Evolutionary conservation across 2,113 vertebrate genomes (phyloP).

Genomic region (Azemiops feae): DNA sequence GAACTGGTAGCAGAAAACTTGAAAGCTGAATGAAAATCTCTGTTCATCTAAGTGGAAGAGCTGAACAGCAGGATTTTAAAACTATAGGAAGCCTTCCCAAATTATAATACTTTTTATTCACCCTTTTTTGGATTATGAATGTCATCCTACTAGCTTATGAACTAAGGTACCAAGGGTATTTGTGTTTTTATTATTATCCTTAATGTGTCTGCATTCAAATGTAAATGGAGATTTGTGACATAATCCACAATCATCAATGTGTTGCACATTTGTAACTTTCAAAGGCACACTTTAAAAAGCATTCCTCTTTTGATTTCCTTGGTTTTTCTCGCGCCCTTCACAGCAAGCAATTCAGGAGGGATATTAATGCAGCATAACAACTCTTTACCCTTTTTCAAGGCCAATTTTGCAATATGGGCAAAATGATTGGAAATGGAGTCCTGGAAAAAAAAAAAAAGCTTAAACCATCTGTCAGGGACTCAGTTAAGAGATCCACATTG

Average conservation of each 20-base stretch:
- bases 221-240: constrained; percentile 42
- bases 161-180: constrained; percentile 29
- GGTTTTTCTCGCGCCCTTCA: constrained; percentile 71
- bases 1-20: constrained; percentile 41
- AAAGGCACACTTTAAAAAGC: constrained; percentile 52
- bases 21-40: constrained; percentile 54
- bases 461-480: constrained; percentile 82
- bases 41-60: constrained; percentile 40
- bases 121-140: constrained; percentile 27
- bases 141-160: constrained; percentile 45
- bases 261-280: constrained; percentile 44
- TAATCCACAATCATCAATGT: constrained; percentile 43
- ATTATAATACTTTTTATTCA: constrained; percentile 50
- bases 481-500: constrained; percentile 75
- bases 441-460: constrained; percentile 64
- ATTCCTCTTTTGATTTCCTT: constrained; percentile 60
- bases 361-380: constrained; percentile 74
- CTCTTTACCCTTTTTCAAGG: constrained; percentile 79
- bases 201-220: constrained; percentile 40
- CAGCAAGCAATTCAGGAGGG: constrained; percentile 71
- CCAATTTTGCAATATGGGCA: constrained; percentile 80
- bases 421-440: constrained; percentile 76
- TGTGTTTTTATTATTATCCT: constrained; percentile 55
- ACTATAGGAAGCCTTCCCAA: constrained; percentile 52
- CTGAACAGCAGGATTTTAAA: constrained; percentile 56